Evolutionary conservation across 2,113 vertebrate genomes (phyloP).

Genomic region (Podiceps cristatus): DNA sequence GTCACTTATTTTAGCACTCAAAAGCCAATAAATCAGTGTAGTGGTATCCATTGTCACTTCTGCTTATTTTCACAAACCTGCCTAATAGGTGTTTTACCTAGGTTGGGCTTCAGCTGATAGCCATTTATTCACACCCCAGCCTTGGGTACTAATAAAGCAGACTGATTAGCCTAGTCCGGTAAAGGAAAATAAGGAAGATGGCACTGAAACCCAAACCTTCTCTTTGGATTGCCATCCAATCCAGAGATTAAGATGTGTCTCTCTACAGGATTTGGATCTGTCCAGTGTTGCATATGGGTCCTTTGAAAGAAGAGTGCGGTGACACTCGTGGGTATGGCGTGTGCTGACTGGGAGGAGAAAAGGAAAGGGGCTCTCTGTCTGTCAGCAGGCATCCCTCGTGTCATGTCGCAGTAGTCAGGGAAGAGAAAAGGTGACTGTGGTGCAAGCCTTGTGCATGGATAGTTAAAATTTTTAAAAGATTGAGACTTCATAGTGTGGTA

Average conservation of each 20-base stretch:
- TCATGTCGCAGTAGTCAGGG: neutral
- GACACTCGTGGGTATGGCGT: fast-evolving
- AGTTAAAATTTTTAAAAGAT: neutral
- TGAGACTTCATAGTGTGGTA: neutral
- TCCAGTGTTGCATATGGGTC: neutral
- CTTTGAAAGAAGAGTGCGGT: neutral
- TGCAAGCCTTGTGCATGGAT: neutral
- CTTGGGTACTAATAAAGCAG: neutral
- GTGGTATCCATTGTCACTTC: neutral
- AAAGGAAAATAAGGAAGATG: neutral
- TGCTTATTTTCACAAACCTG: neutral
- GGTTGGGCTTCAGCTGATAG: neutral
- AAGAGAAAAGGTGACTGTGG: neutral
- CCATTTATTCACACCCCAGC: neutral
- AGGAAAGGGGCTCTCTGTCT: neutral
- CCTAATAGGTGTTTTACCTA: neutral
- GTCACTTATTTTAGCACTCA: neutral
- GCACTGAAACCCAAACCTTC: neutral
- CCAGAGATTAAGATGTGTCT: neutral
- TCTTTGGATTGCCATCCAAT: neutral
- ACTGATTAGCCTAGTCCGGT: neutral
- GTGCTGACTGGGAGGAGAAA: neutral
- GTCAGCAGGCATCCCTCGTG: neutral
- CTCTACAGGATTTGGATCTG: neutral
- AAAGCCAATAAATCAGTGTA: neutral